These are phyloP conservation scores for Bombus consobrinus DNA, from an alignment of 1,140 invertebrate species.

Conservation along the genomic window DNA sequence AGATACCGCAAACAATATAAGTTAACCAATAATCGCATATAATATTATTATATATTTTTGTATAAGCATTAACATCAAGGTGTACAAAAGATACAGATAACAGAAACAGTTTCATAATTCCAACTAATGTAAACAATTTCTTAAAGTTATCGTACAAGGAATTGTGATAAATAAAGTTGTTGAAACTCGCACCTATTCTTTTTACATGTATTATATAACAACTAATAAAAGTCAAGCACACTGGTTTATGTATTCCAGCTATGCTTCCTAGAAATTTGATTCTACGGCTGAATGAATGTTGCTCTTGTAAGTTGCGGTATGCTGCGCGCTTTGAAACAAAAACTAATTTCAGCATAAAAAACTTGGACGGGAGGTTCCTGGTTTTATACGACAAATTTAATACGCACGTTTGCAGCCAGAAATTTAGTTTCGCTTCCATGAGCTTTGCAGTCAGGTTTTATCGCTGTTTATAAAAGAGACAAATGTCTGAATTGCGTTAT, in stretches of 20 bases:
- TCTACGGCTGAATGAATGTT: slow-evolving; percentile 5
- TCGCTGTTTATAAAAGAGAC: not conserved
- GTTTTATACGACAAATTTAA: slow-evolving; percentile 19
- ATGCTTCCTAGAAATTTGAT: not conserved
- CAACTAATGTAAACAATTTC: not conserved
- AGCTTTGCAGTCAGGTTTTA: not conserved
- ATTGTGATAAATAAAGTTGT: not conserved
- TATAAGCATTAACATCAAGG: too few relatives aligned
- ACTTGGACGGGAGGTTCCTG: not conserved
- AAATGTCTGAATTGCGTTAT: not conserved
- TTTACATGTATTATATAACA: not conserved
- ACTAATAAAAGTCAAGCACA: not conserved
- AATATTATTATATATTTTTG: too few relatives aligned
- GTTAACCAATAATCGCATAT: too few relatives aligned
- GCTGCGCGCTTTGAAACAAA: slow-evolving; percentile 16
- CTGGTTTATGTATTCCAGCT: not conserved
- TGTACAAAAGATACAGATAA: too few relatives aligned
- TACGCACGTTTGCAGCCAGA: slow-evolving; percentile 3
- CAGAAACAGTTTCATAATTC: not conserved
- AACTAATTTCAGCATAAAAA: slow-evolving; percentile 28
- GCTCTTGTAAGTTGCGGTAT: slow-evolving; percentile 20
- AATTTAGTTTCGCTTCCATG: not conserved
- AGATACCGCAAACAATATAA: too few relatives aligned
- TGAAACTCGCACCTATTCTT: not conserved
- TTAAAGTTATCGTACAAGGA: not conserved